These are phyloP conservation scores for Cydia strobilella DNA, from an alignment of 1,140 invertebrate species.

Conservation along the genomic window DNA sequence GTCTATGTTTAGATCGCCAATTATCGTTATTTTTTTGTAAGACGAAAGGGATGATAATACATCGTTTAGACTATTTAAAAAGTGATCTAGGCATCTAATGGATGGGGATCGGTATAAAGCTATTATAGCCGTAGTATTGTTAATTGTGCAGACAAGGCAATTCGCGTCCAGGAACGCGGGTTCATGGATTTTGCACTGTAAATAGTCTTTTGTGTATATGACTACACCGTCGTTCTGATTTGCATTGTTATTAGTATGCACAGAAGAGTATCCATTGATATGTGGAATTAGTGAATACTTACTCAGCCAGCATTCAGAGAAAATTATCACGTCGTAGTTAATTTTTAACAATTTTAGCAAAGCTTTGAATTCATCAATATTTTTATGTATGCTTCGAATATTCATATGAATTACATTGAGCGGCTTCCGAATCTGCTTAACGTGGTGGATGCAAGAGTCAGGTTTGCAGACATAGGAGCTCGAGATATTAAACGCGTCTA, in stretches of 20 bases:
- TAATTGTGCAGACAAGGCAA: slow-evolving; percentile 11
- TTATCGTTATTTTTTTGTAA: slow-evolving; percentile 28
- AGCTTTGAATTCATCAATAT: background rate
- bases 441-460: background rate
- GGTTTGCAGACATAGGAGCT: background rate
- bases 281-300: slow-evolving; percentile 13
- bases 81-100: slow-evolving; percentile 2
- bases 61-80: slow-evolving; percentile 25
- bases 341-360: background rate
- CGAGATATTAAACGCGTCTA: background rate
- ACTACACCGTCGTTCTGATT: slow-evolving; percentile 38
- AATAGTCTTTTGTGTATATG: slow-evolving; percentile 26
- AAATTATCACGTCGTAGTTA: slow-evolving; percentile 32
- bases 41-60: slow-evolving; percentile 1
- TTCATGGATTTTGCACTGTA: slow-evolving; percentile 14
- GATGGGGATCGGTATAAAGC: slow-evolving; percentile 32
- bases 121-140: slow-evolving; percentile 26
- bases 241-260: background rate
- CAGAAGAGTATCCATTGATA: slow-evolving; percentile 14
- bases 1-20: slow-evolving; percentile 34
- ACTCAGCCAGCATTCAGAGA: slow-evolving; percentile 36
- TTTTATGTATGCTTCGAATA: slow-evolving; percentile 28
- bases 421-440: background rate
- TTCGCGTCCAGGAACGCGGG: slow-evolving; percentile 10
- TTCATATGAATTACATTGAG: slow-evolving; percentile 29